phyloP scores from a whole-genome alignment of 2,113 vertebrate species.

The Cygnus buccinator region DNA sequence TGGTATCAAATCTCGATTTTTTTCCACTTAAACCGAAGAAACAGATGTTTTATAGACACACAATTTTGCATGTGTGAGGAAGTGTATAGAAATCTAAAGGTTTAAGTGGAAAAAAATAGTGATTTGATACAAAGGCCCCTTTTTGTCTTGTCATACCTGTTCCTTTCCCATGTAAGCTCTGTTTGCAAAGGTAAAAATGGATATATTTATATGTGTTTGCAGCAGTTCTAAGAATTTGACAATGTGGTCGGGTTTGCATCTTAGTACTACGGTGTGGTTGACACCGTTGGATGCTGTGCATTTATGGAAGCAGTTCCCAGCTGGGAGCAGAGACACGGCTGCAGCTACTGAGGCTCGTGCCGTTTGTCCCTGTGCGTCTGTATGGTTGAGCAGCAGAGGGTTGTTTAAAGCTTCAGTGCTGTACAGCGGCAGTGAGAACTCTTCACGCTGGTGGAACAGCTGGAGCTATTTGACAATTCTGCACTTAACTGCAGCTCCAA shows the following conservation, averaged over 20 bases:
- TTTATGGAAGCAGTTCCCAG: not conserved
- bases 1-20: too few species aligned
- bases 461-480: not conserved
- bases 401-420: not conserved
- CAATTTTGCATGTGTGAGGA: not conserved
- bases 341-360: not conserved
- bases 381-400: not conserved
- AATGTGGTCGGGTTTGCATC: not conserved
- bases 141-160: not conserved
- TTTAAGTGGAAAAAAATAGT: not conserved
- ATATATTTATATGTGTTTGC: not conserved
- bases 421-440: not conserved
- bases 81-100: not conserved
- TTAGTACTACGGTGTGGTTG: not conserved
- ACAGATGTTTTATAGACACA: not conserved
- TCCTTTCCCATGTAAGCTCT: not conserved
- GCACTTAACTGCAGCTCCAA: not conserved
- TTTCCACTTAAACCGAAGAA: too few species aligned
- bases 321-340: not conserved
- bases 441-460: not conserved
- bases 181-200: not conserved
- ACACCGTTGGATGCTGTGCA: not conserved
- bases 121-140: not conserved
- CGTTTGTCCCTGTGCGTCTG: not conserved
- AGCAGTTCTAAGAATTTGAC: not conserved